A percentile compares a stretch with the other conserved stretches of the same genome.
Conservation (phyloP, 1,140 invertebrate genomes). For the Pseudomyrmex dendroicus region DNA sequence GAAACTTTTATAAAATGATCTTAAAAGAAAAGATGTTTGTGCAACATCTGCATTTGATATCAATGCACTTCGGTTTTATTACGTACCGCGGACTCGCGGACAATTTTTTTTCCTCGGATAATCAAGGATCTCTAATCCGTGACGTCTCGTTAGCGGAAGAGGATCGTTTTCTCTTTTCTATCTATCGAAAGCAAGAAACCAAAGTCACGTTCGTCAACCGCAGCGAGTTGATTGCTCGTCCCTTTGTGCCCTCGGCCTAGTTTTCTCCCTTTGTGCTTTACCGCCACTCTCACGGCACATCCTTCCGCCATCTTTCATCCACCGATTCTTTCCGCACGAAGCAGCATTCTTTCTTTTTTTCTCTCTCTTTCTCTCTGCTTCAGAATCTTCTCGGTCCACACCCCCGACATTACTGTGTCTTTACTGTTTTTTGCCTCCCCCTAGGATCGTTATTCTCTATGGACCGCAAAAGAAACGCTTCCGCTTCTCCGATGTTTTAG, state of each 20-base stretch:
- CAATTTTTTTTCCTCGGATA: conserved; percentile 25
- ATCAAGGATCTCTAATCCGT: conserved; percentile 48
- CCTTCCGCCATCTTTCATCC: conserved; percentile 17
- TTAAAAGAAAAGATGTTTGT: too few relatives aligned
- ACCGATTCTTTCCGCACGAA: conserved; percentile 2
- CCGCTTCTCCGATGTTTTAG: conserved; percentile 27
- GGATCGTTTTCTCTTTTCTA: conserved; percentile 64
- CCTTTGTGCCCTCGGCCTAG: conserved; percentile 72
- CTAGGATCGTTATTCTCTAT: conserved; percentile 57
- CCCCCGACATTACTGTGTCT: conserved; percentile 38
- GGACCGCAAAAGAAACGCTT: conserved; percentile 42
- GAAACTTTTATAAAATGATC: too few relatives aligned
- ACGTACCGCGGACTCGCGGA: neutral
- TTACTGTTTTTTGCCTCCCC: conserved; percentile 60
- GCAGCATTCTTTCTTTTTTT: neutral
- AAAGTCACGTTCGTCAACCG: conserved; percentile 78
- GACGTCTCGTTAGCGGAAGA: conserved; percentile 68
- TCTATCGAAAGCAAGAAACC: conserved; percentile 63
- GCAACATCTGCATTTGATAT: too few relatives aligned
- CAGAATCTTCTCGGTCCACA: conserved; percentile 4
- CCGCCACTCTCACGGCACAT: conserved; percentile 37
- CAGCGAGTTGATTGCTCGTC: conserved; percentile 73
- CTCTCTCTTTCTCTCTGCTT: neutral
- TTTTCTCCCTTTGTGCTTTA: conserved; percentile 60
- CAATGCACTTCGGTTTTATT: neutral